Conservation (phyloP, 2,113 vertebrate species). For the Oreochromis spilurus region DNA sequence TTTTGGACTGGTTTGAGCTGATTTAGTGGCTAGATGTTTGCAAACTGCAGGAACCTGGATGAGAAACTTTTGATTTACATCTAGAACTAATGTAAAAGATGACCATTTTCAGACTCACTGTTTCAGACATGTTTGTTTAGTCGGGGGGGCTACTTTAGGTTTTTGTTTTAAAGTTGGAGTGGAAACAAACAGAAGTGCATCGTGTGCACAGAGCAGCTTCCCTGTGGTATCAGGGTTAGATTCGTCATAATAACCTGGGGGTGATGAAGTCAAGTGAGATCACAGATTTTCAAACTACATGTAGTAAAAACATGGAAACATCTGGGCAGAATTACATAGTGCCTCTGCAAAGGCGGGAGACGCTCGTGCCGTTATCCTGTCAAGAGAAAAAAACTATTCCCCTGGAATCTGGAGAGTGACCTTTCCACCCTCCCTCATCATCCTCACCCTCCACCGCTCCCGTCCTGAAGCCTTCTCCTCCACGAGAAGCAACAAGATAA, state of each 20-base stretch:
- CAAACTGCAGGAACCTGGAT: too few relatives aligned
- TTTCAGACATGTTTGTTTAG: too few relatives aligned
- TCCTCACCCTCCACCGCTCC: background rate
- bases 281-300: background rate
- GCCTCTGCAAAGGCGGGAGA: background rate
- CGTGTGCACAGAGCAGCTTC: background rate
- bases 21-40: background rate
- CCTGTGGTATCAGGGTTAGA: background rate
- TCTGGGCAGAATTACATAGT: fast-evolving
- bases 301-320: background rate
- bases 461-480: background rate
- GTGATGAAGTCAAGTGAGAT: background rate
- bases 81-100: too few relatives aligned
- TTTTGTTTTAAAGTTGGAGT: too few relatives aligned
- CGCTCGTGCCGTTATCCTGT: background rate
- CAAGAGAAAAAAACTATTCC: background rate
- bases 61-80: too few relatives aligned
- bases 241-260: fast-evolving
- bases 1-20: background rate
- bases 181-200: background rate
- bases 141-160: background rate
- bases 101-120: too few relatives aligned
- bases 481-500: slow-evolving; percentile 35
- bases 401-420: background rate
- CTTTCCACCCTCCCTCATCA: background rate